A percentile compares a stretch with the other conserved stretches of the same genome.
Evolutionary conservation across 2,888 invertebrate genomes (phyloP).

Genomic region (Steinernema hermaphroditum): DNA sequence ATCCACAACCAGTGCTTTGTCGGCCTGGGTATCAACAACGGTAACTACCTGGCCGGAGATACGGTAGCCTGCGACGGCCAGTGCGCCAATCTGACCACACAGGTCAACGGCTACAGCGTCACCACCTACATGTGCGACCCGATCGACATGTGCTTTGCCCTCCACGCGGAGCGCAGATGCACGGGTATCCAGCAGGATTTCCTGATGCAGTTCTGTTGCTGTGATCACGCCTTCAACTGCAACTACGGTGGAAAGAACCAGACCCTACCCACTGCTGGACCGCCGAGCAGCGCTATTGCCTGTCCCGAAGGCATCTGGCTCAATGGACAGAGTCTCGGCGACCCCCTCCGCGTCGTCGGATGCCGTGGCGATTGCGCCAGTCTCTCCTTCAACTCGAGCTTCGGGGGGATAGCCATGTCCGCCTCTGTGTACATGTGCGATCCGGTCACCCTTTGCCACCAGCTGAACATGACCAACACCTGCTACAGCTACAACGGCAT

Average conservation of each 20-base stretch:
- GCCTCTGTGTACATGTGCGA: background rate
- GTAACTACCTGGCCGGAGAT: constrained; percentile 2
- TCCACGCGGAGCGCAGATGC: background rate
- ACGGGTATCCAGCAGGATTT: background rate
- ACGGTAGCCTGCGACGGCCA: constrained; percentile 30
- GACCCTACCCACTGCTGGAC: background rate
- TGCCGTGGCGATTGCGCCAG: constrained; percentile 28
- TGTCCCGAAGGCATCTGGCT: constrained; percentile 33
- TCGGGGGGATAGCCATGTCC: background rate
- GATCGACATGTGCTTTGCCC: background rate
- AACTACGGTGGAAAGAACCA: background rate
- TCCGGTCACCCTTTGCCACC: constrained; percentile 2
- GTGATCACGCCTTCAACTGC: constrained; percentile 9
- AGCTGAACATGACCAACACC: constrained; percentile 12
- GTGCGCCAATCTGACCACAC: constrained; percentile 30
- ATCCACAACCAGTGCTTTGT: constrained; percentile 30
- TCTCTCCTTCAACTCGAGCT: background rate
- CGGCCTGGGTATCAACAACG: constrained; percentile 29
- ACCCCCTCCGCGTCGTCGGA: background rate
- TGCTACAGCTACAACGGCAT: background rate
- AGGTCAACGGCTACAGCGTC: background rate
- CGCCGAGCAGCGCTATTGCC: background rate
- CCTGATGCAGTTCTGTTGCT: constrained; percentile 4
- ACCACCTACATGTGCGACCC: constrained; percentile 23
- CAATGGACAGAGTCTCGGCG: background rate